phyloP scores from a whole-genome alignment of 2,888 invertebrate genomes.

The Cepaea hortensis region DNA sequence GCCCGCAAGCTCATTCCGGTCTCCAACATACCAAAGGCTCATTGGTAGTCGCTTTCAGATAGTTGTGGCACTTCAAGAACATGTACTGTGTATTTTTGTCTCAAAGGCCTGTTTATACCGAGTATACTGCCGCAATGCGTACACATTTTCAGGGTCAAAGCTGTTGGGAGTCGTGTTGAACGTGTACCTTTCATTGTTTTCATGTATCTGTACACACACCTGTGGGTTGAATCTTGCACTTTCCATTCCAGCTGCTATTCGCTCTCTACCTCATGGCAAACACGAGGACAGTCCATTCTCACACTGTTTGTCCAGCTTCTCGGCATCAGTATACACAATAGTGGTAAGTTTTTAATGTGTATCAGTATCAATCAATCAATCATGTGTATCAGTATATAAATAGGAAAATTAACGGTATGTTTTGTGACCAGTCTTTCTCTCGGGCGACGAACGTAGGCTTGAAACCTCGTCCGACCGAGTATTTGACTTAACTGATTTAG shows the following conservation, averaged over 20 bases:
- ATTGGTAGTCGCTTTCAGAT: not conserved
- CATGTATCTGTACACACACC: slow-evolving; percentile 4
- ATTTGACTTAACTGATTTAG: no score
- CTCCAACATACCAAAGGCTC: not conserved
- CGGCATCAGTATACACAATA: no score
- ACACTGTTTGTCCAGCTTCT: not conserved
- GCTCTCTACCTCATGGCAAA: not conserved
- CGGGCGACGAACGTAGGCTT: no score
- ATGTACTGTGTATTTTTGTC: slow-evolving; percentile 2
- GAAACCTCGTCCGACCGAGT: no score
- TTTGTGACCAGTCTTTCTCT: no score
- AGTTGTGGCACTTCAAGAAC: not conserved
- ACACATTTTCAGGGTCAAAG: not conserved
- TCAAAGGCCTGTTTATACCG: not conserved
- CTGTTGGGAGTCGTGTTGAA: slow-evolving; percentile 1
- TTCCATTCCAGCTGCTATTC: not conserved
- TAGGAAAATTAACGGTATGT: no score
- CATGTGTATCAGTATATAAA: no score
- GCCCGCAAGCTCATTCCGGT: not conserved
- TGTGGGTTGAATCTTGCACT: not conserved
- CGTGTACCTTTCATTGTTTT: not conserved
- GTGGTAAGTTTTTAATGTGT: no score
- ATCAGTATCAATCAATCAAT: no score
- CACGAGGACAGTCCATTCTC: not conserved
- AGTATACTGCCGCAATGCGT: not conserved